Evolutionary conservation across 2,113 vertebrate species (phyloP), one percentile per base, ranked within the genome.

Genomic region (Zootoca vivipara): DNA sequence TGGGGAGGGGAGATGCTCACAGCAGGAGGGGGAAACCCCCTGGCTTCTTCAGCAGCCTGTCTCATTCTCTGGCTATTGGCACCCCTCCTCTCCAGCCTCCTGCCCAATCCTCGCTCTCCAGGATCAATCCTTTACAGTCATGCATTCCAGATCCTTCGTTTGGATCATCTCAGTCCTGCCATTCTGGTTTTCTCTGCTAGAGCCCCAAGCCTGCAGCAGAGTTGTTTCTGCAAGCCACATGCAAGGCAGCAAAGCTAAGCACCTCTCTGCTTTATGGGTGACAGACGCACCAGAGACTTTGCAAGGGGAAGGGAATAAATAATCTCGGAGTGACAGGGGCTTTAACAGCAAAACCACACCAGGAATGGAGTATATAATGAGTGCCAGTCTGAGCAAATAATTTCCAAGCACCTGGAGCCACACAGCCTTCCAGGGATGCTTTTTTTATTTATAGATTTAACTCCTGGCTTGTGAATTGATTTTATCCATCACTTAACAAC

Each of bases 401-500:
- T 94, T 94, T 94, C 89, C 40, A 79, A 74, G 91, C 92, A 96
- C 92, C 93, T 28, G 46, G 56, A 95, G 86, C 91, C 89, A 90
- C 87, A 90, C 4, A 91, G 0, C 5, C 90, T 93, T 92, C 77
- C 87, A 2, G 30, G 30, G 88, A 87, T 92, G 91, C 88, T 94
- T 95, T 96, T 94, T 95, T 95, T 83, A 52, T 83, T 88, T 77
- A 83, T 88, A 77, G 72, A 67, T 67, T 26, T 75, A 65, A 83
- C 10, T 95, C 92, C 90, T 82, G 85, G 89, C 90, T 91, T 92
- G 94, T 94, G 95, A 96, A 96, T 96, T 96, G 96, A 95, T 96
- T 97, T 96, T 95, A 96, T 96, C 95, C 95, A 92, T 95, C 95
- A 92, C 90, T 95, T 96, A 93, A 95, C 96, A 96, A 87, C 92